Conservation (phyloP, 1,140 invertebrate genomes). For the Macrostomum lignano region DNA sequence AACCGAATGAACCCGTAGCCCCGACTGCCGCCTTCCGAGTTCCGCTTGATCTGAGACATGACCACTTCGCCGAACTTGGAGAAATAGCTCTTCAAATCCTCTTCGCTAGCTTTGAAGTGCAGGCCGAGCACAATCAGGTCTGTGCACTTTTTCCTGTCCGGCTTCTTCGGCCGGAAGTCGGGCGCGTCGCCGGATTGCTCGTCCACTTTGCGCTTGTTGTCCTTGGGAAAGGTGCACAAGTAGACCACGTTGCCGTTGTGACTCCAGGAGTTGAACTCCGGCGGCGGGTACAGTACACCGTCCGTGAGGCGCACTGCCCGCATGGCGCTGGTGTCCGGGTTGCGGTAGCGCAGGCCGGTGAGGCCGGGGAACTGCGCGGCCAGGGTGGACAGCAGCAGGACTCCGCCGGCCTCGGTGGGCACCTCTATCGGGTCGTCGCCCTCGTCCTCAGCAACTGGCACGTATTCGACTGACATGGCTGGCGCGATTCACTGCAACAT, state of each 20-base stretch:
- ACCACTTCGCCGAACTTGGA: constrained; percentile 30
- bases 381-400: constrained; percentile 52
- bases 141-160: constrained; percentile 51
- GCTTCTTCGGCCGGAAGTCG: constrained; percentile 35
- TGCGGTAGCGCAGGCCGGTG: constrained; percentile 68
- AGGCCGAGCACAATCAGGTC: constrained; percentile 62
- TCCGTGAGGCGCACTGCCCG: constrained; percentile 58
- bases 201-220: no score
- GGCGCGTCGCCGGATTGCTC: no score
- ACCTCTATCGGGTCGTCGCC: constrained; percentile 66
- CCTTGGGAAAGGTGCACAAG: no score
- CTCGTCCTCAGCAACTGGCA: constrained; percentile 50
- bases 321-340: constrained; percentile 50
- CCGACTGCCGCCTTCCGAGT: constrained; percentile 22
- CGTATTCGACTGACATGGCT: no score
- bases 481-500: no score
- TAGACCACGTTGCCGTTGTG: no score
- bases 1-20: constrained; percentile 32
- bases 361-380: constrained; percentile 67
- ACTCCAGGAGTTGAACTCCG: no score
- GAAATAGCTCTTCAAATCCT: constrained; percentile 29
- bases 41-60: constrained; percentile 30
- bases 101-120: constrained; percentile 29
- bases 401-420: constrained; percentile 59
- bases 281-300: constrained; percentile 50